Conservation (phyloP, 37 sponge, comb jelly and placozoan species). For the Agelas oroides region DNA sequence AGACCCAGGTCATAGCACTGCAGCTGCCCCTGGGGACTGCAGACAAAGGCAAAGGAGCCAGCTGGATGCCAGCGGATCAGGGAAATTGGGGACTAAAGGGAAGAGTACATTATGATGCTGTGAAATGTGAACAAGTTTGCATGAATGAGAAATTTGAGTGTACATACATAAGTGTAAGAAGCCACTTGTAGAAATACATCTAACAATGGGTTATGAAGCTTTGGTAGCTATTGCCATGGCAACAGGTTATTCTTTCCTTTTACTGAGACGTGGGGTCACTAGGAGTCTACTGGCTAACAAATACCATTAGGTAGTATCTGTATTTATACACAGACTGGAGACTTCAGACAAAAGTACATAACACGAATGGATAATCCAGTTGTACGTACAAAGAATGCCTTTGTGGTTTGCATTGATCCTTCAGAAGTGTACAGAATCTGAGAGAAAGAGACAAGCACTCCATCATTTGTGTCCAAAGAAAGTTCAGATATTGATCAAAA, state of each 20-base stretch:
- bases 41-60: constrained; percentile 60
- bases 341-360: too few species aligned
- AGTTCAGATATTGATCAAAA: too few species aligned
- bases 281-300: too few species aligned
- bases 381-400: constrained; percentile 40
- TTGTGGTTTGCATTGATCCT: constrained; percentile 1
- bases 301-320: too few species aligned
- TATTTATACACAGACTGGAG: too few species aligned
- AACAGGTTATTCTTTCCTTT: too few species aligned
- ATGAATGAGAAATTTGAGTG: background rate
- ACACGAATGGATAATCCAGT: background rate
- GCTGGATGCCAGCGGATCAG: constrained; percentile 75
- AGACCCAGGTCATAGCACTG: constrained; percentile 74
- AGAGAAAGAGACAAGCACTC: background rate
- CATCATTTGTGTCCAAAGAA: too few species aligned
- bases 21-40: constrained; percentile 47
- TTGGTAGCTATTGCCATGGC: background rate
- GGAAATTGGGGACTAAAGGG: constrained; percentile 51
- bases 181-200: background rate
- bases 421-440: background rate
- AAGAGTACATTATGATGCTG: background rate
- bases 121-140: too few species aligned
- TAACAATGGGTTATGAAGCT: background rate
- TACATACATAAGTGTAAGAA: background rate
- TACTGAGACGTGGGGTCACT: too few species aligned